A percentile compares a stretch with the other conserved stretches of the same genome.
These are phyloP conservation scores for Monoplex corrugatus DNA, from an alignment of 2,888 invertebrate species.

Conservation along the genomic window DNA sequence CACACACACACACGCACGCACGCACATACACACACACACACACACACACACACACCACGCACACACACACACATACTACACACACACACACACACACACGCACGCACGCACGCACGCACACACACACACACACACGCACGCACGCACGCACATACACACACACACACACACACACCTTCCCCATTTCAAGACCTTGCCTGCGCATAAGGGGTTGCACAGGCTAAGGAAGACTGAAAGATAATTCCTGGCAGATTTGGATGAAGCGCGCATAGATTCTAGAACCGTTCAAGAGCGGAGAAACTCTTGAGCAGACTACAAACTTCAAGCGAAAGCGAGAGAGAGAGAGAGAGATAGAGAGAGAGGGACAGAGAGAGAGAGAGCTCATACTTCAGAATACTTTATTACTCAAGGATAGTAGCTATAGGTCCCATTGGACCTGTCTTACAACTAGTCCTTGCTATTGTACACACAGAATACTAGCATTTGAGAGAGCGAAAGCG, in stretches of 20 bases:
- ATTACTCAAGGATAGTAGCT: too few species aligned
- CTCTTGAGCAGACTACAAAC: neutral
- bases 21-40: too few species aligned
- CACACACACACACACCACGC: too few species aligned
- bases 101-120: too few species aligned
- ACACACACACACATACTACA: too few species aligned
- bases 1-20: too few species aligned
- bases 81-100: too few species aligned
- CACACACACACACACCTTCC: neutral
- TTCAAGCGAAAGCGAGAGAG: neutral
- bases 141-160: neutral
- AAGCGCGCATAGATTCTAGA: neutral
- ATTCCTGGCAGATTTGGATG: neutral
- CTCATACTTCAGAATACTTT: neutral
- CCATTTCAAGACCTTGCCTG: neutral
- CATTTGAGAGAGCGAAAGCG: too few species aligned
- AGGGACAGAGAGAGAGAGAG: neutral
- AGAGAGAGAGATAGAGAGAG: neutral
- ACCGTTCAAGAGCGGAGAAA: neutral
- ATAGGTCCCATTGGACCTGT: too few species aligned
- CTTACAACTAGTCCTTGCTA: too few species aligned
- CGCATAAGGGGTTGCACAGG: neutral
- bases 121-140: neutral
- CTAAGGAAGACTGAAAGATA: neutral
- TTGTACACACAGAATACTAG: neutral